phyloP scores from a whole-genome alignment of 1,140 invertebrate genomes.

The Macrocentrus cingulum region DNA sequence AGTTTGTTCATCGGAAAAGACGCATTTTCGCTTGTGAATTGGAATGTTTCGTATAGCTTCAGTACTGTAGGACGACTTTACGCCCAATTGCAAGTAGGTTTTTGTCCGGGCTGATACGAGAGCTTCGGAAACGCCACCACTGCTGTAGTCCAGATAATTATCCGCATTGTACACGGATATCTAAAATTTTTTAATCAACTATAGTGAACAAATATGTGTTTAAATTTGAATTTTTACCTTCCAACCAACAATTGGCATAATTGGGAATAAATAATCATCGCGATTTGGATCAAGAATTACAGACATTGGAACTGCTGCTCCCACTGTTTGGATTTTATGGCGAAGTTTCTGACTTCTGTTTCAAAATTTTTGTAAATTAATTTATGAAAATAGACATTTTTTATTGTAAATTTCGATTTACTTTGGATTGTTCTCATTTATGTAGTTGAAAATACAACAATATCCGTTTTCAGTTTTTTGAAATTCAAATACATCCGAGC shows the following conservation, averaged over 20 bases:
- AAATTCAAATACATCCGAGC: slow-evolving; percentile 53
- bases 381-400: too few relatives aligned
- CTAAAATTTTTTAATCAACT: slow-evolving; percentile 34
- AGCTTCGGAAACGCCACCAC: slow-evolving; percentile 41
- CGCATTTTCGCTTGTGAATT: slow-evolving; percentile 57
- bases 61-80: slow-evolving; percentile 33
- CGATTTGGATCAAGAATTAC: slow-evolving; percentile 55
- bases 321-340: slow-evolving; percentile 32
- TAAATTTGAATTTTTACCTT: slow-evolving; percentile 33
- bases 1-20: slow-evolving; percentile 57
- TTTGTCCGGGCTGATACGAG: slow-evolving; percentile 32
- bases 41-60: slow-evolving; percentile 27
- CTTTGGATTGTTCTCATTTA: slow-evolving; percentile 34
- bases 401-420: slow-evolving; percentile 27
- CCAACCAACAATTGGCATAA: slow-evolving; percentile 42
- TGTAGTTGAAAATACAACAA: slow-evolving; percentile 65
- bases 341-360: too few relatives aligned
- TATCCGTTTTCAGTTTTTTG: slow-evolving; percentile 61
- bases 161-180: slow-evolving; percentile 50
- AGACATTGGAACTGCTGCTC: slow-evolving; percentile 47
- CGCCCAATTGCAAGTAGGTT: slow-evolving; percentile 32
- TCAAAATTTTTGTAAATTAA: too few relatives aligned
- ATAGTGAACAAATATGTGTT: not conserved
- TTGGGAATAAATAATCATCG: slow-evolving; percentile 59
- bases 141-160: slow-evolving; percentile 56